Conservation (phyloP, 2,797 vertebrate genomes). For the Neosilurus hyrtlii region DNA sequence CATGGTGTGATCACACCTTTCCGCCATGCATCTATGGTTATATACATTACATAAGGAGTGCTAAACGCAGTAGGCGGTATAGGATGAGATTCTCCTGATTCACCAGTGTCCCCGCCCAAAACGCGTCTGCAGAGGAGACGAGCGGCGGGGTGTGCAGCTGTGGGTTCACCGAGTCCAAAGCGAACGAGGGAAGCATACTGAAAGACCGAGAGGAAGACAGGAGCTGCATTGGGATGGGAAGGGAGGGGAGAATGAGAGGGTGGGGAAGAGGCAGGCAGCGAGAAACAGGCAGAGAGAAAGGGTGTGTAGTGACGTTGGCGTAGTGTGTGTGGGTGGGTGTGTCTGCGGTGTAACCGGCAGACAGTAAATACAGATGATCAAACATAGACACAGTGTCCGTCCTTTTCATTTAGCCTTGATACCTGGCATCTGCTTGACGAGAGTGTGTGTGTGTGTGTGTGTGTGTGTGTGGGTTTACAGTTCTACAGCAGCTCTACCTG, state of each 20-base stretch:
- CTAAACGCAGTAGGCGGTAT: neutral
- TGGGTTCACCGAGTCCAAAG: conserved; percentile 54
- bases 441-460: conserved; percentile 8
- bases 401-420: neutral
- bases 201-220: conserved; percentile 30
- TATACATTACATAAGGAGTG: neutral
- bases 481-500: conserved; percentile 16
- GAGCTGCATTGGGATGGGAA: conserved; percentile 45
- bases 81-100: conserved; percentile 24
- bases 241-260: conserved; percentile 27
- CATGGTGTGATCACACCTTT: conserved; percentile 17
- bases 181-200: conserved; percentile 50
- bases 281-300: conserved; percentile 34
- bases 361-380: conserved; percentile 48
- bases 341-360: conserved; percentile 32
- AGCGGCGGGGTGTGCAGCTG: conserved; percentile 31
- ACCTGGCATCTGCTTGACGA: neutral
- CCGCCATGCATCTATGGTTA: neutral
- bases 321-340: conserved; percentile 36
- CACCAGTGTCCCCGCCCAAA: conserved; percentile 49
- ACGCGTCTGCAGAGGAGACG: conserved; percentile 44
- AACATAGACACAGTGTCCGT: conserved; percentile 29
- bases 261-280: conserved; percentile 41
- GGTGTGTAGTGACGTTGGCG: conserved; percentile 48
- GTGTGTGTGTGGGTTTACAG: conserved; percentile 19